Conservation (phyloP, 2,888 invertebrate genomes). For the Tryphoninae sp. region DNA sequence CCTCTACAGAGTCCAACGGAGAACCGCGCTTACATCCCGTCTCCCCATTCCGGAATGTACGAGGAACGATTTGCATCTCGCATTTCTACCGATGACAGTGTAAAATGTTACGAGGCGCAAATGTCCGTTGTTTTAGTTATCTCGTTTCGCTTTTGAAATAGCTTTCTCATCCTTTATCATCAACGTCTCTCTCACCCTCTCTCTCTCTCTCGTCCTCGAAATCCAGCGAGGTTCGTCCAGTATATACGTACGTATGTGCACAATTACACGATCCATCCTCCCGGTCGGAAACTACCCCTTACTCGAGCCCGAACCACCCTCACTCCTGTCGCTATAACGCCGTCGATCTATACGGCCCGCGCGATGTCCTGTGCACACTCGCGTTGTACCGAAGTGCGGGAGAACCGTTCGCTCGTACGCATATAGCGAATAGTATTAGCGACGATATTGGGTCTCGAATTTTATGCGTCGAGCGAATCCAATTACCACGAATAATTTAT, state of each 20-base stretch:
- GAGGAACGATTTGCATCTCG: conserved; percentile 50
- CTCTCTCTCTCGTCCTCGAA: conserved; percentile 18
- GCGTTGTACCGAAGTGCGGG: not conserved
- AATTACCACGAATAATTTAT: conserved; percentile 76
- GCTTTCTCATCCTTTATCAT: not conserved
- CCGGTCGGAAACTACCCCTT: not conserved
- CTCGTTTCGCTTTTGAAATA: conserved; percentile 32
- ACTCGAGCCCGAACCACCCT: not conserved
- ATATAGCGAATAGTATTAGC: conserved; percentile 7
- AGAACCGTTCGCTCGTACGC: conserved; percentile 24
- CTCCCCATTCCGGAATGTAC: not conserved
- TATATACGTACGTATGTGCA: conserved; percentile 1
- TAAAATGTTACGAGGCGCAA: conserved; percentile 49
- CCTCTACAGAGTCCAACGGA: not conserved
- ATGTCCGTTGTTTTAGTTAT: conserved; percentile 29
- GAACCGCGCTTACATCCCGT: not conserved
- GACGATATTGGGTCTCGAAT: conserved; percentile 68
- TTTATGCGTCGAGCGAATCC: conserved; percentile 71
- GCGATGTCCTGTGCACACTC: not conserved
- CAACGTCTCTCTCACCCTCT: not conserved
- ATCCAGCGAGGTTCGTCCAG: not conserved
- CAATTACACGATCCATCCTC: not conserved
- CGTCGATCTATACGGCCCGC: not conserved
- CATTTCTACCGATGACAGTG: conserved; percentile 32
- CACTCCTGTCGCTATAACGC: not conserved